Percentiles rank a stretch among this genome's conserved stretches.
These are phyloP conservation scores for Drosophila pectinifera DNA, from an alignment of 1,140 invertebrate species.

Conservation along the genomic window DNA sequence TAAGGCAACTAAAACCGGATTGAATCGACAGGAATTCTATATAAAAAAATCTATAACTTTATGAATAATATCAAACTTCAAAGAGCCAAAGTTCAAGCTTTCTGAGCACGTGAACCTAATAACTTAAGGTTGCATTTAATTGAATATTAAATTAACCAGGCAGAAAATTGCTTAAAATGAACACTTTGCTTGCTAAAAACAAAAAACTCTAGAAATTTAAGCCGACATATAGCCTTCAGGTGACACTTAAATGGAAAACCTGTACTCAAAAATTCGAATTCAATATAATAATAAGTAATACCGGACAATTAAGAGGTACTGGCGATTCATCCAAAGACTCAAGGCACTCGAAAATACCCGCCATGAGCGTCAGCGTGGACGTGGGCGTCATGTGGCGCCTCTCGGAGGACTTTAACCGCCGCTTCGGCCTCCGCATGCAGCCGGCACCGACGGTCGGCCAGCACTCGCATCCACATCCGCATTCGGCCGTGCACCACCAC, in stretches of 20 bases:
- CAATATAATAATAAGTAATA: neutral
- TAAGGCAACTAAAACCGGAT: neutral
- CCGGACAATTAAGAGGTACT: neutral
- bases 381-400: constrained; percentile 85
- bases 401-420: constrained; percentile 83
- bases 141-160: too few species aligned
- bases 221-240: neutral
- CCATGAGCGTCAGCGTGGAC: constrained; percentile 84
- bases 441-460: constrained; percentile 63
- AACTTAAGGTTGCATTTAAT: too few species aligned
- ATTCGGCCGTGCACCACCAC: constrained; percentile 67
- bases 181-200: too few species aligned
- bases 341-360: constrained; percentile 7
- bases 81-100: too few species aligned
- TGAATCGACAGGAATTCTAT: too few species aligned
- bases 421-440: constrained; percentile 82
- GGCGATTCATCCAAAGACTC: neutral
- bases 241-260: neutral
- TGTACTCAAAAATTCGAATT: neutral
- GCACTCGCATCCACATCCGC: constrained; percentile 66
- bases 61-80: too few species aligned
- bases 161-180: rapidly evolving
- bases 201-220: too few species aligned
- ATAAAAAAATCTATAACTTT: too few species aligned
- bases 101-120: too few species aligned